Evolutionary conservation across 1,140 invertebrate genomes (phyloP).

Genomic region (Pogonomyrmex barbatus): DNA sequence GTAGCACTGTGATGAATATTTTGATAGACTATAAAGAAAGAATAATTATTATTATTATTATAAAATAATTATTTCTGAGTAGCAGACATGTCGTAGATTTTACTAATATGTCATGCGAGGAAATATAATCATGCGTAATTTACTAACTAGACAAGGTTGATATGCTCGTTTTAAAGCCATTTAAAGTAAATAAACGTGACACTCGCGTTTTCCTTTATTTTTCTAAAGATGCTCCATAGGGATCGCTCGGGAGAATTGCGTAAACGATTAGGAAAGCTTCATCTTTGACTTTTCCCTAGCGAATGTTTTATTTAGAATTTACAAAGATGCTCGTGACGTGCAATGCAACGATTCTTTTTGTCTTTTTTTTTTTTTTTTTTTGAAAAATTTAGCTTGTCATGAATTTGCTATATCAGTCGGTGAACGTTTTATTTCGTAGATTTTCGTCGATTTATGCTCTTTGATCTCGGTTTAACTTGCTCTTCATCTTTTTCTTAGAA

Average conservation of each 20-base stretch:
- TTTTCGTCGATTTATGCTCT: too few species aligned
- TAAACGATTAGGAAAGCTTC: conserved; percentile 4
- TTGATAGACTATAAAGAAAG: conserved; percentile 82
- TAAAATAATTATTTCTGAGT: conserved; percentile 83
- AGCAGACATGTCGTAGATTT: conserved; percentile 81
- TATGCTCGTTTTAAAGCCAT: conserved; percentile 54
- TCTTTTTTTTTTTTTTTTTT: neutral
- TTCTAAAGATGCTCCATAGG: conserved; percentile 51
- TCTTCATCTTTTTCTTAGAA: too few species aligned
- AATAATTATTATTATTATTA: conserved; percentile 77
- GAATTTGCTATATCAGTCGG: neutral
- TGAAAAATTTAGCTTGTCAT: neutral
- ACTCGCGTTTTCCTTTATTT: conserved; percentile 66
- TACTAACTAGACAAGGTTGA: conserved; percentile 71
- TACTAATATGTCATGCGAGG: conserved; percentile 78
- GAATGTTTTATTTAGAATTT: neutral
- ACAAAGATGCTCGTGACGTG: neutral
- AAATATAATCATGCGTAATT: conserved; percentile 78
- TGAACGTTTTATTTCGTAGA: neutral
- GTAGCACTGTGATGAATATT: conserved; percentile 87
- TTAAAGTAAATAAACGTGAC: conserved; percentile 34
- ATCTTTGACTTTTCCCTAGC: neutral
- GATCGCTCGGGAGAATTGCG: conserved; percentile 12
- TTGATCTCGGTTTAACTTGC: too few species aligned
- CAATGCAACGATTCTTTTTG: neutral